Conservation (phyloP, 2,113 vertebrate genomes). For the Perccottus glenii region DNA sequence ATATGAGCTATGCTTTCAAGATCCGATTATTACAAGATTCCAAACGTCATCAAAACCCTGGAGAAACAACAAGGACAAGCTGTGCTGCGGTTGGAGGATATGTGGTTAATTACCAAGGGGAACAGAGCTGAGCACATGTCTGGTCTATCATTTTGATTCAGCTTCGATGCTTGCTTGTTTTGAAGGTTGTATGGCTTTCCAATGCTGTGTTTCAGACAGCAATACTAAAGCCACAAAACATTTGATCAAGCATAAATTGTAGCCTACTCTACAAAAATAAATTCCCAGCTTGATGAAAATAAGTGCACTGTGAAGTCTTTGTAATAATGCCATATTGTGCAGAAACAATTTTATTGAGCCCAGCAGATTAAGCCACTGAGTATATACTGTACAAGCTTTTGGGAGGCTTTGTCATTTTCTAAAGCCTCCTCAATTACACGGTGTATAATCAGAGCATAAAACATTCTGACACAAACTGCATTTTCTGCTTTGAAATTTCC, state of each 20-base stretch:
- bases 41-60: conserved; percentile 39
- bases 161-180: conserved; percentile 19
- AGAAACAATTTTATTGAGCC: conserved; percentile 34
- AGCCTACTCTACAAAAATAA: conserved; percentile 34
- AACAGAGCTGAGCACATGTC: conserved; percentile 33
- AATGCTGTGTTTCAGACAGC: neutral
- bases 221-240: conserved; percentile 18
- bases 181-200: conserved; percentile 15
- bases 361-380: neutral
- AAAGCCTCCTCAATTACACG: conserved; percentile 32
- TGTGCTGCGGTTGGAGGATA: conserved; percentile 44
- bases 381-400: conserved; percentile 22
- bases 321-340: conserved; percentile 3
- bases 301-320: conserved; percentile 12
- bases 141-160: conserved; percentile 22
- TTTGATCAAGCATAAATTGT: conserved; percentile 47
- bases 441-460: conserved; percentile 31
- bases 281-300: conserved; percentile 17
- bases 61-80: conserved; percentile 53
- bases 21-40: conserved; percentile 6
- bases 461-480: conserved; percentile 18
- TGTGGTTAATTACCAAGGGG: conserved; percentile 34
- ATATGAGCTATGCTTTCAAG: too few relatives aligned
- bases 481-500: conserved; percentile 33
- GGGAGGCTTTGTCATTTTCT: conserved; percentile 27